These are phyloP conservation scores for Chymomyza fuscimana DNA, from an alignment of 2,888 invertebrate species.

Conservation along the genomic window DNA sequence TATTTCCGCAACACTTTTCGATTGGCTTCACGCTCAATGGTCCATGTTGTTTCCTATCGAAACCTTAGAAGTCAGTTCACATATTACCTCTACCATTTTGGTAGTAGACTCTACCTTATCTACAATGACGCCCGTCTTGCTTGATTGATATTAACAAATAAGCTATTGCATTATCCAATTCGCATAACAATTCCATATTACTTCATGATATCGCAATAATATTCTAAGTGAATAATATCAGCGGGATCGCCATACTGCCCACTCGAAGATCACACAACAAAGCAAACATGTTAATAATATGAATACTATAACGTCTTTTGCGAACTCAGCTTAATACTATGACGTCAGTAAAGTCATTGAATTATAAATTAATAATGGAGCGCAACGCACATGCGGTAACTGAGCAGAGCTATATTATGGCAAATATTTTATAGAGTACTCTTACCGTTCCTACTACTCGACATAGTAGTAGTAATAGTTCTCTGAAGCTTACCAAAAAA, in stretches of 20 bases:
- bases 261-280: conserved; percentile 38
- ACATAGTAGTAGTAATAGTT: conserved; percentile 18
- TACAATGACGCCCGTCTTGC: conserved; percentile 3
- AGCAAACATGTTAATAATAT: conserved; percentile 57
- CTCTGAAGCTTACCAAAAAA: conserved; percentile 23
- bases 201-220: neutral
- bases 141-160: neutral
- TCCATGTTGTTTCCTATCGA: neutral
- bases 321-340: conserved; percentile 55
- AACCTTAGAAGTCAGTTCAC: neutral
- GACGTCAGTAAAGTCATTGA: conserved; percentile 73
- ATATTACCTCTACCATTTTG: conserved; percentile 1
- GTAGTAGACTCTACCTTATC: neutral
- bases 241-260: neutral
- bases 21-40: neutral
- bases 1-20: neutral
- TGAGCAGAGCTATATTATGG: neutral
- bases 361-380: conserved; percentile 62
- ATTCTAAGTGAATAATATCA: conserved; percentile 3
- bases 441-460: conserved; percentile 29
- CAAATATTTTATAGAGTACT: conserved; percentile 33
- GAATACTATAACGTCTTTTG: neutral
- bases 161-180: neutral
- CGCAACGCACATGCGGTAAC: conserved; percentile 17
- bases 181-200: neutral